Conservation (phyloP, 37 sponge, comb jelly and placozoan species). For the Spongilla lacustris region DNA sequence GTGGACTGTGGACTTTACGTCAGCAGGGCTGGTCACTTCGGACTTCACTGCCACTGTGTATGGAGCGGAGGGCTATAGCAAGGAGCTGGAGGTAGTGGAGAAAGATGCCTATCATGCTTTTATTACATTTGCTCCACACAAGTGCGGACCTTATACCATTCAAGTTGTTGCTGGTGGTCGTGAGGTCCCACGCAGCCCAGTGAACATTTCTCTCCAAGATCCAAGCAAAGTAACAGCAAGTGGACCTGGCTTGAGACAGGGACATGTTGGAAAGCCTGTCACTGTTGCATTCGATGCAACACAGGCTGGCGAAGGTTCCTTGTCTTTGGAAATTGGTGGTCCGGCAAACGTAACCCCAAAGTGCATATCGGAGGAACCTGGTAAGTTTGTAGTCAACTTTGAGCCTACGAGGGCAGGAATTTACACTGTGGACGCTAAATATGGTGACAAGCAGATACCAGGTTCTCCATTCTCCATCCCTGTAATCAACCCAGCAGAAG, state of each 20-base stretch:
- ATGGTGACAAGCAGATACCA: constrained; percentile 70
- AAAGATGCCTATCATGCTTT: too few species aligned
- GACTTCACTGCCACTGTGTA: constrained; percentile 35
- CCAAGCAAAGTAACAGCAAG: constrained; percentile 47
- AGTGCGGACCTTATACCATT: too few species aligned
- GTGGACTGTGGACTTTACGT: constrained; percentile 10
- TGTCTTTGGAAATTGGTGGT: constrained; percentile 14
- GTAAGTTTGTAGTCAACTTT: constrained; percentile 27
- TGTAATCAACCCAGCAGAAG: too few species aligned
- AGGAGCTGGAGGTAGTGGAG: too few species aligned
- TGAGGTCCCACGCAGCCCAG: too few species aligned
- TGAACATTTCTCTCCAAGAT: too few species aligned
- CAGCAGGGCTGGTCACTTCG: too few species aligned
- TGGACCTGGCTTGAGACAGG: constrained; percentile 74
- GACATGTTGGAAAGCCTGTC: constrained; percentile 55
- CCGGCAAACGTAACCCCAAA: neutral
- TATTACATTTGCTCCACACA: too few species aligned
- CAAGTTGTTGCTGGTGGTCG: too few species aligned
- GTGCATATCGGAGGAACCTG: neutral
- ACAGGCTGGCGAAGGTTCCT: constrained; percentile 68
- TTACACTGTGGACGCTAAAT: constrained; percentile 61
- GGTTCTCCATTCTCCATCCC: constrained; percentile 66
- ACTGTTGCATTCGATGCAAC: constrained; percentile 52
- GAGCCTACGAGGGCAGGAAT: constrained; percentile 67
- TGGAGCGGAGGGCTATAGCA: constrained; percentile 29